These are phyloP conservation scores for Belonocnema kinseyi DNA, from an alignment of 1,140 invertebrate genomes.

Conservation along the genomic window DNA sequence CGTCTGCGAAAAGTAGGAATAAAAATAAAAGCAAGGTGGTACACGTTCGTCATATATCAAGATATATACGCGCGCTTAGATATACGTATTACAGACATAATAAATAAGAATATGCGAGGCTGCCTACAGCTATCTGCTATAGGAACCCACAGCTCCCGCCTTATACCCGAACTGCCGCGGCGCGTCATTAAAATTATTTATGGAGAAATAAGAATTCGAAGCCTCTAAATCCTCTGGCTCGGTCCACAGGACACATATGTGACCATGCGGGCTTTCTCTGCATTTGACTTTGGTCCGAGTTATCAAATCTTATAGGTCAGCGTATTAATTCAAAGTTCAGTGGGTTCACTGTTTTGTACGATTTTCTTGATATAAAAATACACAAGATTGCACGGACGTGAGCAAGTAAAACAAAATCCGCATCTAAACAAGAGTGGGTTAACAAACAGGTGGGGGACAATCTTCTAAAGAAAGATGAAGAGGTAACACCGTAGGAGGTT, in stretches of 20 bases:
- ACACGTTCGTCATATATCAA: conserved; percentile 34
- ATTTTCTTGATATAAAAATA: not conserved
- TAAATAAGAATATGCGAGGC: conserved; percentile 66
- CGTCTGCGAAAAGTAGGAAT: conserved; percentile 9
- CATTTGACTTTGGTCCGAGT: conserved; percentile 46
- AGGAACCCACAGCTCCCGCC: conserved; percentile 50
- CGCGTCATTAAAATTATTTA: conserved; percentile 72
- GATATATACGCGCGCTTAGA: conserved; percentile 37
- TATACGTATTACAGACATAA: conserved; percentile 55
- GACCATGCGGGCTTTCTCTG: conserved; percentile 40
- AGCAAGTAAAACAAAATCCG: not conserved
- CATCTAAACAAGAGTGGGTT: not conserved
- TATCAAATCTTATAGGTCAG: conserved; percentile 52
- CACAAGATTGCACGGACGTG: not conserved
- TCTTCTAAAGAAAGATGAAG: conserved; percentile 59
- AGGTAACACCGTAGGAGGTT: conserved; percentile 67
- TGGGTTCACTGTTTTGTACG: conserved; percentile 45
- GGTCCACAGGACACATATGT: conserved; percentile 34
- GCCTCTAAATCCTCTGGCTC: conserved; percentile 50
- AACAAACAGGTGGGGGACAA: conserved; percentile 1
- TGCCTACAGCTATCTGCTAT: conserved; percentile 62
- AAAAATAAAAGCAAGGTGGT: conserved; percentile 31
- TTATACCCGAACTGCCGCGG: conserved; percentile 66
- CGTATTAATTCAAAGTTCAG: conserved; percentile 54
- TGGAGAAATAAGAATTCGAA: conserved; percentile 69